Conservation (phyloP, 2,797 vertebrate genomes). For the Malacoraja senta region DNA sequence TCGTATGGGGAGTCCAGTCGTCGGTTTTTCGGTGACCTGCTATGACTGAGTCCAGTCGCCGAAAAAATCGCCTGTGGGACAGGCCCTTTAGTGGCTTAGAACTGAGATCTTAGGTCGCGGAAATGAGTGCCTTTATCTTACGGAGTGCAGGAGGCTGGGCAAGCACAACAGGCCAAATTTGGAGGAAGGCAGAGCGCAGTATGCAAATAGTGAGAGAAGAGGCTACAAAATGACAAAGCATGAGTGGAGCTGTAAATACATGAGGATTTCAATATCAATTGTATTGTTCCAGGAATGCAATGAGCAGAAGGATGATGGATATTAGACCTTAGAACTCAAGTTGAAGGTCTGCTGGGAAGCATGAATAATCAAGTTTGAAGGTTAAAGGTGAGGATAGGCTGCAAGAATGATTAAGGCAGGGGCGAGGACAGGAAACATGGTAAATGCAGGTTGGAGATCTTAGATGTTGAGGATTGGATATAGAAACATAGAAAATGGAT, state of each 20-base stretch:
- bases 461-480: no score
- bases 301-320: not conserved
- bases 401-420: not conserved
- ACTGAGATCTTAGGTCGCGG: no score
- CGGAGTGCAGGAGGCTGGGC: not conserved
- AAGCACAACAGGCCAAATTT: not conserved
- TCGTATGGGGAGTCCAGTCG: no score
- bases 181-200: not conserved
- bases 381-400: not conserved
- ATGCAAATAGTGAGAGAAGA: no score
- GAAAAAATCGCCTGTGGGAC: no score
- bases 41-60: no score
- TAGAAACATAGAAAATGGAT: no score
- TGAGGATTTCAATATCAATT: not conserved
- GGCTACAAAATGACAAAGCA: not conserved
- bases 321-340: not conserved
- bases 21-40: no score
- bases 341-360: not conserved
- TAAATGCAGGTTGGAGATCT: not conserved
- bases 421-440: no score
- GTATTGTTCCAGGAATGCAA: not conserved
- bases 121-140: not conserved
- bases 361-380: not conserved
- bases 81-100: no score
- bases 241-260: not conserved